Base-by-base conservation (phyloP, 92 coral and sea anemone species). In the Epizoanthus fatuus region DNA sequence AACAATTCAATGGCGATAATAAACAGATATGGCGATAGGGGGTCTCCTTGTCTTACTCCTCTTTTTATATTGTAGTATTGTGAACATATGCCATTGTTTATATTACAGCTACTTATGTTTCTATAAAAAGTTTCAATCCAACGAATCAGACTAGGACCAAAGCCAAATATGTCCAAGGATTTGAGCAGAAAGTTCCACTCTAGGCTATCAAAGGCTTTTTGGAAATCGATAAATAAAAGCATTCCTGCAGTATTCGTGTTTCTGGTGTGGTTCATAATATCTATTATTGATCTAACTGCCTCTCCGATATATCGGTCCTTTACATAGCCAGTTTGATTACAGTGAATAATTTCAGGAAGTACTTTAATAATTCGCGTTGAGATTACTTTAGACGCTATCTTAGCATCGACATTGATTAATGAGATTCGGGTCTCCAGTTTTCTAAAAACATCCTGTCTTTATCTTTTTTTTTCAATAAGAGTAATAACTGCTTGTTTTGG, bases 131-230 rank as follows among this genome's bases (percentile, higher is more conserved):
- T 72, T 32, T 84, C 79, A 44, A 72, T 52, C 49, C 74, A 69
- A 13, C 51, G 40, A 19, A 20, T 69, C 0, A 8, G 38, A 19
- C 60, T 47, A 2, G 57, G 79, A 11, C 79, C 79, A 16, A 73
- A 73, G 4, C 79, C 79, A 49, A 73, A 49, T 5, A 15, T 12
- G 16, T 81, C 14, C 59, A 81, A 29, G 15, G 76, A 67, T 45
- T 69, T 35, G 17, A 7, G 39, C 14, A 45, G 1, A 67, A 59
- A 80, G 22, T 80, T 35, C 81, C 81, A 19, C 25, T 80, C 35
- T 16, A 80, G 13, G 16, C 64, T 42, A 40, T 74, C 80, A 53
- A 74, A 74, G 6, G 80, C 80, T 74, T 74, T 74, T 74, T 74
- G 54, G 11, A 74, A 74, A 53, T 74, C 80, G 60, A 69, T 69